A percentile compares a stretch with the other conserved stretches of the same genome.
phyloP scores from a whole-genome alignment of 2,888 invertebrate genomes.

The Cancer borealis region DNA sequence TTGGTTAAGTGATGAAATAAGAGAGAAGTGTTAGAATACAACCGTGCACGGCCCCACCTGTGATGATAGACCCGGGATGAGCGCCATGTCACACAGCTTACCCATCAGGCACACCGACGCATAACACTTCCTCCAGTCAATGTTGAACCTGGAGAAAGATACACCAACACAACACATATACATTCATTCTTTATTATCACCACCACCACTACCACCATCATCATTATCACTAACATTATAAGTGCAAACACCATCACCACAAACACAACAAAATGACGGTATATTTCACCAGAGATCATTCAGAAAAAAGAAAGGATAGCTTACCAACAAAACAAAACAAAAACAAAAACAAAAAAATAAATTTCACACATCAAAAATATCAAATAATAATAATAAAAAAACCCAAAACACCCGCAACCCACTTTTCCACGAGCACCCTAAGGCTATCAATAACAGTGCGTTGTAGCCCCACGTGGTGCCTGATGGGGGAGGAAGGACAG shows the following conservation, averaged over 20 bases:
- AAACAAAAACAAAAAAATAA: neutral
- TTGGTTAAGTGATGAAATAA: neutral
- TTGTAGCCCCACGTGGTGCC: constrained; percentile 52
- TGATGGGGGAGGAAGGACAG: constrained; percentile 15
- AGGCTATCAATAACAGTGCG: constrained; percentile 58
- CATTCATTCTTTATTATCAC: neutral
- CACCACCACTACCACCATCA: neutral
- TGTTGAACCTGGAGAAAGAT: constrained; percentile 62
- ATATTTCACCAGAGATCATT: neutral
- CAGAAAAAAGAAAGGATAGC: neutral
- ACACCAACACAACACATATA: neutral
- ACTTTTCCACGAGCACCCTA: constrained; percentile 62
- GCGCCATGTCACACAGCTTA: constrained; percentile 60
- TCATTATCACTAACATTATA: neutral
- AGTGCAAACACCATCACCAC: neutral
- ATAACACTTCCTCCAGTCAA: constrained; percentile 71
- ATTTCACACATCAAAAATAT: neutral
- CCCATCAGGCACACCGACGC: constrained; percentile 68
- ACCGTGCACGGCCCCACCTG: constrained; percentile 53
- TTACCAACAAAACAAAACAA: neutral
- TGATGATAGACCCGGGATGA: constrained; percentile 62
- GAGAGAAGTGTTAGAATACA: neutral
- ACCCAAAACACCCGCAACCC: neutral
- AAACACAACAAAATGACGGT: neutral
- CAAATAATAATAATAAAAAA: no score